Percentiles rank a stretch among this genome's conserved stretches.
Conservation (phyloP, 2,888 invertebrate genomes). For the Protophormia terraenovae region DNA sequence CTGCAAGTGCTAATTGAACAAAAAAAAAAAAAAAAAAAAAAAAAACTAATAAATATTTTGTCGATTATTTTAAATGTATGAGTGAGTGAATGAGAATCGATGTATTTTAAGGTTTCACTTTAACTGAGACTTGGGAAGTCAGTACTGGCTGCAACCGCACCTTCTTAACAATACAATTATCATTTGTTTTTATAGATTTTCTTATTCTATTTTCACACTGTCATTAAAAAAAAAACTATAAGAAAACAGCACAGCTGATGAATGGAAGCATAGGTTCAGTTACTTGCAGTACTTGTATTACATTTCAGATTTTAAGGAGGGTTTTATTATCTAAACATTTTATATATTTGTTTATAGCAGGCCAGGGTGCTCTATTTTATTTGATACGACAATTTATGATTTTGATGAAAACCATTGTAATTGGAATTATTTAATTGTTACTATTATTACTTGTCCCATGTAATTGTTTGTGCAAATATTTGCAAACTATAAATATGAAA, state of each 20-base stretch:
- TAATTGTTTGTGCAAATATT: not conserved
- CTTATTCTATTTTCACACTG: not conserved
- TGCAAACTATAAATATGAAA: constrained; percentile 5
- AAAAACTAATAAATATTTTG: constrained; percentile 30
- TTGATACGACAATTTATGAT: constrained; percentile 16
- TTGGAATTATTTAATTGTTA: constrained; percentile 22
- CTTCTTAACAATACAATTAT: constrained; percentile 35
- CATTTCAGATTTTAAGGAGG: not conserved
- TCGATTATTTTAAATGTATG: not conserved
- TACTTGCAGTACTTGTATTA: too few relatives aligned
- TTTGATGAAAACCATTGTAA: constrained; percentile 28
- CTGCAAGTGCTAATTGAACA: constrained; percentile 54
- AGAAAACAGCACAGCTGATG: constrained; percentile 14
- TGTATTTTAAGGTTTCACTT: not conserved
- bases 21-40: too few relatives aligned
- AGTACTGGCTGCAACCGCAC: constrained; percentile 29
- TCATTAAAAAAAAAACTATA: too few relatives aligned
- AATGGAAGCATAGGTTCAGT: not conserved
- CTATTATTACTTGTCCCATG: not conserved
- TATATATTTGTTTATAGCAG: not conserved
- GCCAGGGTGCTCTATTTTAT: not conserved
- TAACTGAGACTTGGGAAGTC: not conserved
- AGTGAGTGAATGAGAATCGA: not conserved
- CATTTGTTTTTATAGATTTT: constrained; percentile 20
- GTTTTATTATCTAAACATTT: constrained; percentile 18